Base-by-base conservation (phyloP, 1,140 invertebrate genomes). In the Drosophila parabipectinata region DNA sequence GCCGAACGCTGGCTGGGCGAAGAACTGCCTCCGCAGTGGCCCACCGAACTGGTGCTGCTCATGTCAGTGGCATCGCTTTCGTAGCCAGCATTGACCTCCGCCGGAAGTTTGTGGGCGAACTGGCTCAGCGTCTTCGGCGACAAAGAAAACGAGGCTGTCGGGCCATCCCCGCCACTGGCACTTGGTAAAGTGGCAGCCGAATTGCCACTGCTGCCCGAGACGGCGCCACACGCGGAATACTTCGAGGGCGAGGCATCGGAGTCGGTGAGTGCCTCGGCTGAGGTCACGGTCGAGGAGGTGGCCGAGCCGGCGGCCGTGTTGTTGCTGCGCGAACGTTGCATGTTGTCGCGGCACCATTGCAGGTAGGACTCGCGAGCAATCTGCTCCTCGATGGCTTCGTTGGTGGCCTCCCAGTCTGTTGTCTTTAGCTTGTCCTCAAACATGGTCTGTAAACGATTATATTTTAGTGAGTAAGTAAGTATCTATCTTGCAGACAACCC, bases 341-440 rank as follows among this genome's bases (percentile, higher is more conserved):
- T 95, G 90, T 95, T 95, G 57, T 96, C 95, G 71, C 95, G 93
- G 5, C 97, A 92, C 95, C 96, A 98, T 91, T 98, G 96, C 48
- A 98, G 93, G 91, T 98, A 98, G 60, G 96, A 97, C 92, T 98
- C 97, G 26, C 96, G 92, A 0, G 97, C 97, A 12, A 97, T 95
- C 93, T 98, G 97, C 92, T 98, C 97, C 89, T 97, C 96, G 57
- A 98, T 96, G 26, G 96, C 96, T 92, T 98, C 97, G 91, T 97
- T 97, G 1, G 98, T 98, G 10, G 97, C 96, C 92, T 98, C 97
- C 96, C 97, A 98, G 92, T 98, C 97, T 41, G 97, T 98, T 47
- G 97, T 97, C 90, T 95, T 94, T 26, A 98, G 92, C 92, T 98
- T 98, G 91, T 98, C 98, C 92, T 98, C 96, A 54, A 98, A 93